These are phyloP conservation scores for Drosophila suboccidentalis DNA, from an alignment of 2,888 invertebrate genomes.

Conservation along the genomic window DNA sequence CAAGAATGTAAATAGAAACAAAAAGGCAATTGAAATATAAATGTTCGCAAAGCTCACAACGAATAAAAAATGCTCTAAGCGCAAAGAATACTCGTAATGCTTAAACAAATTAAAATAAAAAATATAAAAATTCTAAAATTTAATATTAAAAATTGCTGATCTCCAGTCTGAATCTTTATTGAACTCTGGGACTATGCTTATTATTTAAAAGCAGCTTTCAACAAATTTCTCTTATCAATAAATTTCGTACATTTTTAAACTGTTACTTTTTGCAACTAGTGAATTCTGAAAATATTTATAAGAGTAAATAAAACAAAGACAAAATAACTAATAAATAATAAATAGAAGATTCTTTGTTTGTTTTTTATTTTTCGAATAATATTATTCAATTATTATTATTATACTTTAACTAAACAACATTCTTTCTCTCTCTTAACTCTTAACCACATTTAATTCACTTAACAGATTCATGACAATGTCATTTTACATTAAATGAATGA, in stretches of 20 bases:
- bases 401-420: neutral
- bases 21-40: slow-evolving; percentile 36
- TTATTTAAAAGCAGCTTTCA: too few species aligned
- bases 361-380: neutral
- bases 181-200: too few species aligned
- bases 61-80: slow-evolving; percentile 29
- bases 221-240: too few species aligned
- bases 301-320: too few species aligned
- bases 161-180: neutral
- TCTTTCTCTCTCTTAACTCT: too few species aligned
- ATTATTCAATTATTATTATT: neutral
- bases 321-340: too few species aligned
- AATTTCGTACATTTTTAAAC: too few species aligned
- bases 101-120: neutral
- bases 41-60: neutral
- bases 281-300: too few species aligned
- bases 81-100: neutral
- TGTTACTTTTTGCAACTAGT: too few species aligned
- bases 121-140: too few species aligned
- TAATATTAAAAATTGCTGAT: neutral
- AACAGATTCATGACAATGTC: slow-evolving; percentile 1
- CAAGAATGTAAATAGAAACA: slow-evolving; percentile 31
- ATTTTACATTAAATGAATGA: slow-evolving; percentile 3
- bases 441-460: slow-evolving; percentile 4
- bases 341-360: neutral